Conservation (phyloP, 2,888 invertebrate genomes). For the Heliconius cydno region DNA sequence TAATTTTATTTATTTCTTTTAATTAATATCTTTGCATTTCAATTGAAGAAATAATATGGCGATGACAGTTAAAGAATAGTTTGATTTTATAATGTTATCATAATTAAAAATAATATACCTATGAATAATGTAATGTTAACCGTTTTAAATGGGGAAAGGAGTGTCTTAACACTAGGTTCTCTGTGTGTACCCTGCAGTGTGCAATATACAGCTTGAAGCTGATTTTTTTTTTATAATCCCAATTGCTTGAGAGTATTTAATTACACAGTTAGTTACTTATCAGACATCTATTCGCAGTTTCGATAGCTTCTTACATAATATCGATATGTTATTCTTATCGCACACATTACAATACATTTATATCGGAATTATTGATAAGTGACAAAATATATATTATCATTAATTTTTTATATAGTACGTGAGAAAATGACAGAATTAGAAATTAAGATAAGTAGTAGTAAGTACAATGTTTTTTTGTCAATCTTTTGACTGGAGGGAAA, state of each 20-base stretch:
- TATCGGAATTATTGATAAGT: background rate
- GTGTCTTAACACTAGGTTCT: no score
- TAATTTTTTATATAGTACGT: background rate
- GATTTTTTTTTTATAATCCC: background rate
- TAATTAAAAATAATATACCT: no score
- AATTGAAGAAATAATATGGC: background rate
- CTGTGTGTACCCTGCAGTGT: no score
- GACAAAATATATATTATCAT: background rate
- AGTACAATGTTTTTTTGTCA: background rate
- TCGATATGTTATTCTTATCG: constrained; percentile 26
- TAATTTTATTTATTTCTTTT: no score
- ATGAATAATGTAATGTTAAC: no score
- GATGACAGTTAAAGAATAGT: background rate
- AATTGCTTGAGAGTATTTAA: background rate
- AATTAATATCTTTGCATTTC: background rate
- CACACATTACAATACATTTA: constrained; percentile 1
- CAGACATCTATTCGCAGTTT: constrained; percentile 3
- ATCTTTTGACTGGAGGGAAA: no score
- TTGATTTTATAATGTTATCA: background rate
- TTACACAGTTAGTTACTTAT: constrained; percentile 1
- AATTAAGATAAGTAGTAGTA: background rate
- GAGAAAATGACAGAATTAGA: background rate
- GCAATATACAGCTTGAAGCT: no score
- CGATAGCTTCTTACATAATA: constrained; percentile 29
- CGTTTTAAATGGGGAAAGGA: no score